Evolutionary conservation across 2,113 vertebrate species (phyloP), one percentile per base, ranked within the genome.

Genomic region (Phodopus roborovskii): DNA sequence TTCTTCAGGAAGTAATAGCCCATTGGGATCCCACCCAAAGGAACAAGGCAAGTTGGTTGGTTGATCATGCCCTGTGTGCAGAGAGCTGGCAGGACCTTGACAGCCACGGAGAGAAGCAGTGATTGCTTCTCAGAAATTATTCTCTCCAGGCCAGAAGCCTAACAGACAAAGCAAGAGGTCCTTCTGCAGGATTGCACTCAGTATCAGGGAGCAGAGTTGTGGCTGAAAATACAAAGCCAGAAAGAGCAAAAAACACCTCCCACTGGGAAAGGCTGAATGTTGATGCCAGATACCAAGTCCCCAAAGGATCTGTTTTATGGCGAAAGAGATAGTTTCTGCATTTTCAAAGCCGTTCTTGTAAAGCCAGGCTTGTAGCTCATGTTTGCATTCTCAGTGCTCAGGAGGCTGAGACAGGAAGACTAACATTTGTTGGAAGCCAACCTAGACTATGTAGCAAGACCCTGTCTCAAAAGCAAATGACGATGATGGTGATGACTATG

Each of bases 171-270:
- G 71, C 28, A 60, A 45, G 50, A 87, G 30, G 13, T 0, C 7
- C n/a, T 58, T 62, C 33, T 58, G 30, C 33, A 26, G 33, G 22
- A 10, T 30, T 64, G 24, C 33, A 58, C 28, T 20, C 64, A 36
- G 73, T 30, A 50, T 16, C 78, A 12, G 39, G 45, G 28, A 58
- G 92, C 53, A 36, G 17, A 73, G 70, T 0, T 26, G 22, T 19
- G 42, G 53, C 30, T 30, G 42, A 75, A 39, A 19, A 48, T 0
- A 24, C 7, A 26, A n/a, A 19, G 2, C 22, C 13, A 5, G 1
- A 9, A 17, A 16, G 24, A 64, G 12, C 1, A 19, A 0, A 3
- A 17, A 15, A 12, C 1, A 9, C 2, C 1, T 64, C 39, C 4
- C 26, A 3, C 45, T 1, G 7, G 42, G 36, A 19, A 8, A 20